Base-by-base conservation (phyloP, 2,797 vertebrate genomes). In the Argentina silus region DNA sequence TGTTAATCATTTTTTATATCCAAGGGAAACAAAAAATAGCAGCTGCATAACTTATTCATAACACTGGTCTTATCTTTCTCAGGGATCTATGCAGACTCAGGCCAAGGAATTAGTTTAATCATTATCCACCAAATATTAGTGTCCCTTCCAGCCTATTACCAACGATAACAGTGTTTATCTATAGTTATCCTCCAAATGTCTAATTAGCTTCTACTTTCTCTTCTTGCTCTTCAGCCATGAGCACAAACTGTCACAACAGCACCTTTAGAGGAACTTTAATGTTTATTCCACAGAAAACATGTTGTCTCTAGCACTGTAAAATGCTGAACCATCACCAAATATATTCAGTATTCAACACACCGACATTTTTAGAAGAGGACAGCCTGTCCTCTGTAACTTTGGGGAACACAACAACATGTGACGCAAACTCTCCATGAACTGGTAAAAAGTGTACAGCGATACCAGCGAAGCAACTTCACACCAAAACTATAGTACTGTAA, bases 51-150 rank as follows among this genome's bases (percentile, higher is more conserved):
- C 84, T 86, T 89, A 89, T 89, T 89, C 86, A 91, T 85, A 85
- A 78, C 80, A 68, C 69, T n/a, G 75, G 75, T 81, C 81, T 90
- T 88, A 90, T 91, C 88, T 85, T 75, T 73, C 72, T 65, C 55
- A 5, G 78, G 81, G 84, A 90, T 91, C 87, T 88, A 77, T 72
- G 85, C 84, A 87, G 88, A 88, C 85, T 78, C 68, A 56, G 80
- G 86, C 85, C 72, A 72, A 48, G 81, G 87, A 90, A 91, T 90
- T 90, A 90, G 82, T 84, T n/a, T 88, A 87, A 82, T 86, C 85
- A 85, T 89, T 89, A 87, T 79, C 86, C 79, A 61, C 81, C 85
- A 91, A 93, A 92, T 89, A 91, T 92, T 89, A 86, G 79, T 86
- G 83, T 78, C 75, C 79, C n/a, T 56, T 85, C 76, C 82, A 75